phyloP scores from a whole-genome alignment of 2,113 vertebrate species.

The Empidonax traillii region DNA sequence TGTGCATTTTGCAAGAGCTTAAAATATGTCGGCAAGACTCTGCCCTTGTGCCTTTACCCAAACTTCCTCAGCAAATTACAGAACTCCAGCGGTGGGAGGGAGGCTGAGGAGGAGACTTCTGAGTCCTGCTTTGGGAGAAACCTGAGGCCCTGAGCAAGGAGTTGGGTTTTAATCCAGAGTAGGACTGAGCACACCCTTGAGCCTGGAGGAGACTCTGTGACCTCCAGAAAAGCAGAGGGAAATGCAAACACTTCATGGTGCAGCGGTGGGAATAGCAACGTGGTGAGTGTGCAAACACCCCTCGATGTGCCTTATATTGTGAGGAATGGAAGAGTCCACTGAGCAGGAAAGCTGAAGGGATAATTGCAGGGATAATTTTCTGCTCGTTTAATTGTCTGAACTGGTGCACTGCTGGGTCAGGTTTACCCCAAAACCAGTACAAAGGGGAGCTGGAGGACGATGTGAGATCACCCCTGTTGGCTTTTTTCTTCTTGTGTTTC shows the following conservation, averaged over 20 bases:
- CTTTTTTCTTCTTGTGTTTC: fast-evolving
- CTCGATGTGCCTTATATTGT: background rate
- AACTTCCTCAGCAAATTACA: background rate
- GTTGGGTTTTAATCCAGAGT: background rate
- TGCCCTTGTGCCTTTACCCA: background rate
- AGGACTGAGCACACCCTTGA: background rate
- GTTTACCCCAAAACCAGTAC: background rate
- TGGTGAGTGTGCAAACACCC: background rate
- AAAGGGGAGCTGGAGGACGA: background rate
- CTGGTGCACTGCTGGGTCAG: background rate
- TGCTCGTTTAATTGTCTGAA: background rate
- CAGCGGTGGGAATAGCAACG: background rate
- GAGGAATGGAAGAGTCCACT: background rate
- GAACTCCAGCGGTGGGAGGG: background rate
- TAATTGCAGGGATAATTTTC: background rate
- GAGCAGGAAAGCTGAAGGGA: background rate
- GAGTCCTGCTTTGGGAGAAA: background rate
- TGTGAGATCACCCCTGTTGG: fast-evolving
- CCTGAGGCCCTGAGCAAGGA: background rate
- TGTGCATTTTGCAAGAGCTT: background rate
- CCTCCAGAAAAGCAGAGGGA: background rate
- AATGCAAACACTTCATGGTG: background rate
- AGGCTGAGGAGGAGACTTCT: background rate
- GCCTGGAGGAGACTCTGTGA: background rate
- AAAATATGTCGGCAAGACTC: background rate